Conservation (phyloP, 2,888 invertebrate species). For the Aradus depressus region DNA sequence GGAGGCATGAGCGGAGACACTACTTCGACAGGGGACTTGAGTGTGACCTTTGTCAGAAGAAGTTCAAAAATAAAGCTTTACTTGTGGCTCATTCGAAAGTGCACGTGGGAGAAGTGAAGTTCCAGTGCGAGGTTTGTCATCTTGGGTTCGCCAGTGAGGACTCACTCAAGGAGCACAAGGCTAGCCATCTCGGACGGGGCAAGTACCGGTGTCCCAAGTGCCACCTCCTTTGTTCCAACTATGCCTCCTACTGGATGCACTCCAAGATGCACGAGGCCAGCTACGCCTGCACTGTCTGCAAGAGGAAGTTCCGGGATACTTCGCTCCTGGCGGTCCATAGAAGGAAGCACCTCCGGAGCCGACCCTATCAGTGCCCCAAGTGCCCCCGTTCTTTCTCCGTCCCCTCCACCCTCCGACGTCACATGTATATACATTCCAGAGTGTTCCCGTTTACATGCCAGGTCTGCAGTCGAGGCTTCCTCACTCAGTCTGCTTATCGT, state of each 20-base stretch:
- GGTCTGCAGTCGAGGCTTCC: slow-evolving; percentile 23
- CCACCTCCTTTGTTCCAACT: slow-evolving; percentile 9
- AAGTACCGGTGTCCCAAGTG: slow-evolving; percentile 21
- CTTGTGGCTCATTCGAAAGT: slow-evolving; percentile 16
- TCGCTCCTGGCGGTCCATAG: slow-evolving; percentile 25
- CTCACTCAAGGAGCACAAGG: slow-evolving; percentile 20
- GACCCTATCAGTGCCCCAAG: slow-evolving; percentile 25
- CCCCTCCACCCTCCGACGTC: slow-evolving; percentile 19
- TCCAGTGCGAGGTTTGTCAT: slow-evolving; percentile 16
- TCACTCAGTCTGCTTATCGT: slow-evolving; percentile 22
- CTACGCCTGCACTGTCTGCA: slow-evolving; percentile 24
- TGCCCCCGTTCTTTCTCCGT: slow-evolving; percentile 24
- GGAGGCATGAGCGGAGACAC: slow-evolving; percentile 21
- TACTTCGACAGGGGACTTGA: slow-evolving; percentile 22
- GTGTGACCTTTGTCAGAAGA: slow-evolving; percentile 23
- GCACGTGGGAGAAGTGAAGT: slow-evolving; percentile 18
- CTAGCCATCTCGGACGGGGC: slow-evolving; percentile 17
- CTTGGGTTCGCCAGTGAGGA: slow-evolving; percentile 17
- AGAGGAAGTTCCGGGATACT: slow-evolving; percentile 21
- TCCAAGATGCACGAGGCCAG: slow-evolving; percentile 21
- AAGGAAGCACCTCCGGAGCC: slow-evolving; percentile 21
- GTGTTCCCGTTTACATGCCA: slow-evolving; percentile 19
- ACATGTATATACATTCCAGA: slow-evolving; percentile 17
- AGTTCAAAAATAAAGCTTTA: slow-evolving; percentile 21
- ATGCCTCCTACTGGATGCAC: slow-evolving; percentile 24